A percentile compares a stretch with the other conserved stretches of the same genome.
phyloP scores from a whole-genome alignment of 2,888 invertebrate species.

The Homarus gammarus region DNA sequence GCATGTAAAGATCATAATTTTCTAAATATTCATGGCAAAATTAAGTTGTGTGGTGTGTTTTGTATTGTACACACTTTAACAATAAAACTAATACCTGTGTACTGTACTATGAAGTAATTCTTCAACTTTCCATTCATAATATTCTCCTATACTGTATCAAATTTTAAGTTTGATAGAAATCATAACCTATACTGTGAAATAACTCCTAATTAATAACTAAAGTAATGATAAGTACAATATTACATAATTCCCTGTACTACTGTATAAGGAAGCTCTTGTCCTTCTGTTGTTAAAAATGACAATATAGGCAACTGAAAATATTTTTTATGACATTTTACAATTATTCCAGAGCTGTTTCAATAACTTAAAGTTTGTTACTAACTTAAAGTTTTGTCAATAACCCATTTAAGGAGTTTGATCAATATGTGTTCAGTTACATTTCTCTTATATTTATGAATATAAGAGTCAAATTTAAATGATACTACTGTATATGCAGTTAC shows the following conservation, averaged over 20 bases:
- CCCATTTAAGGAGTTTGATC: background rate
- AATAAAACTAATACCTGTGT: background rate
- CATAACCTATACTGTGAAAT: background rate
- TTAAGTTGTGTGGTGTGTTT: background rate
- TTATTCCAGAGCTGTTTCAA: background rate
- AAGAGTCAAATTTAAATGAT: background rate
- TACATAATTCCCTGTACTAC: background rate
- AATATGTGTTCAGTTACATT: conserved; percentile 8
- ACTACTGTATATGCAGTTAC: background rate
- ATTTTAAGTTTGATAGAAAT: background rate
- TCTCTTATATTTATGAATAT: background rate
- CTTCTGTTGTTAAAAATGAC: background rate
- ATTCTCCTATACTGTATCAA: background rate
- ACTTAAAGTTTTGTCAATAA: too few relatives aligned
- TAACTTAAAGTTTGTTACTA: too few relatives aligned
- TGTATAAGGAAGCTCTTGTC: background rate
- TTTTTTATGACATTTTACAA: background rate
- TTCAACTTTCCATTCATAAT: background rate
- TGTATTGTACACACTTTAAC: background rate
- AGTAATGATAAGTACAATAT: background rate
- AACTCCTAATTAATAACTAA: background rate
- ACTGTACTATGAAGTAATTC: background rate
- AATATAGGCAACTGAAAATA: background rate
- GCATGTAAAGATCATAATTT: background rate
- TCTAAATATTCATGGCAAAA: background rate